Percentiles rank a stretch among this genome's conserved stretches.
Conservation (phyloP, 2,888 invertebrate genomes). For the Erebia aethiops region DNA sequence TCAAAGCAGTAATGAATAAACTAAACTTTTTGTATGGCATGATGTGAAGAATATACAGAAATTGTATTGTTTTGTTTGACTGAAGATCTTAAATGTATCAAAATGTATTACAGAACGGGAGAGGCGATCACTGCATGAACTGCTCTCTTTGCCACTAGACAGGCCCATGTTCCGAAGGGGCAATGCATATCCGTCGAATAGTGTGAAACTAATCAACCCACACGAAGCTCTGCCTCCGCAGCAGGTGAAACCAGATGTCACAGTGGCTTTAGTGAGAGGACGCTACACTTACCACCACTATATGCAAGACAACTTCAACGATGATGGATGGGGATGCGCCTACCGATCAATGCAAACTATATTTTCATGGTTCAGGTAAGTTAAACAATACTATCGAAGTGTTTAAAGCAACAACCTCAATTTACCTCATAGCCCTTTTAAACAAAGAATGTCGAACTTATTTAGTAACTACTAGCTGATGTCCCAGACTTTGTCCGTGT, state of each 20-base stretch:
- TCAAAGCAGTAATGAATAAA: no score
- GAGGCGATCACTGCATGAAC: constrained; percentile 87
- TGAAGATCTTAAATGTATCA: no score
- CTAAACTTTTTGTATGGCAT: no score
- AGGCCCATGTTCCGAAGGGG: constrained; percentile 90
- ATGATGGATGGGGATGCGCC: constrained; percentile 99
- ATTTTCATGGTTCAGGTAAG: constrained; percentile 94
- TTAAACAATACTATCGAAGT: constrained; percentile 16
- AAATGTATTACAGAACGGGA: constrained; percentile 75
- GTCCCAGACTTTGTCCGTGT: no score
- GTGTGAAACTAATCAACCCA: constrained; percentile 86
- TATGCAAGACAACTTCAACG: constrained; percentile 96
- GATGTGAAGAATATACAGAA: no score
- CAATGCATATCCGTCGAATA: constrained; percentile 84
- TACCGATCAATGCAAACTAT: constrained; percentile 98
- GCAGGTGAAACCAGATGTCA: constrained; percentile 56
- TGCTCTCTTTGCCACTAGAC: constrained; percentile 86
- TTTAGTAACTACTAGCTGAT: no score
- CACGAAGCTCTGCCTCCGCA: constrained; percentile 84
- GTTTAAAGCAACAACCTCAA: no score
- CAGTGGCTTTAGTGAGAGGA: constrained; percentile 87
- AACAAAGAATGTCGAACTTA: no score
- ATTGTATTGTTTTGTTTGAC: no score
- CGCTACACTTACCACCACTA: constrained; percentile 98
- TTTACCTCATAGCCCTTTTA: no score